These are phyloP conservation scores for Crenuchus spilurus DNA, from an alignment of 2,797 vertebrate species.

Conservation along the genomic window DNA sequence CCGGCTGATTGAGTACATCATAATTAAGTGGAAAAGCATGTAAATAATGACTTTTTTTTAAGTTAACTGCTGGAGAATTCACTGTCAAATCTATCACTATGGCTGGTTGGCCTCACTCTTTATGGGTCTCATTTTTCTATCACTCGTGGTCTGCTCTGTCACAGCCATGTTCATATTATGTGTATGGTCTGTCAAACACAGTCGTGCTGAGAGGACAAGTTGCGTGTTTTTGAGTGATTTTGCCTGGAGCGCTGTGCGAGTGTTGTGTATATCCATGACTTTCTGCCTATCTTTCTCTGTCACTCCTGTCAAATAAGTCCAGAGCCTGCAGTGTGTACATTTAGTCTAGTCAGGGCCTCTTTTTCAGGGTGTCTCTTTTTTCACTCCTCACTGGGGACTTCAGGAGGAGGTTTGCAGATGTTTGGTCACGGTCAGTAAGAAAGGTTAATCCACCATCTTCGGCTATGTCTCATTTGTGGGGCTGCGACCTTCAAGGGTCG, in stretches of 20 bases:
- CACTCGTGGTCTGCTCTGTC: not conserved
- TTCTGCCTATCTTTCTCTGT: conserved; percentile 3
- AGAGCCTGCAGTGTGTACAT: conserved; percentile 23
- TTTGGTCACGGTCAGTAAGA: conserved; percentile 3
- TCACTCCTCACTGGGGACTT: not conserved
- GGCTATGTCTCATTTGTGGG: not conserved
- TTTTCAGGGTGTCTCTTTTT: not conserved
- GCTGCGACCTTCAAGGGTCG: not conserved
- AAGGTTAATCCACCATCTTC: not conserved
- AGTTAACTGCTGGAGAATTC: not conserved
- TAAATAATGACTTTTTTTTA: too few species aligned
- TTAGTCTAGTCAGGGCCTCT: conserved; percentile 14
- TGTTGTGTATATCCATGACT: conserved; percentile 11
- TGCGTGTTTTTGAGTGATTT: not conserved
- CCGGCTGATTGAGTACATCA: too few species aligned
- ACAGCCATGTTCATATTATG: not conserved
- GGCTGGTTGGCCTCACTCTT: not conserved
- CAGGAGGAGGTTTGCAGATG: not conserved
- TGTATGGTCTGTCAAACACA: conserved; percentile 4
- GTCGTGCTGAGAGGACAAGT: not conserved
- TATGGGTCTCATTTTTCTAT: not conserved
- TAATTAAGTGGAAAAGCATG: too few species aligned
- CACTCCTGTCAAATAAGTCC: conserved; percentile 24
- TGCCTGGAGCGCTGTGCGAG: conserved; percentile 4
- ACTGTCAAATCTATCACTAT: not conserved